These are phyloP conservation scores for Triplophysa yarkandensis DNA, from an alignment of 2,797 vertebrate species.

Conservation along the genomic window DNA sequence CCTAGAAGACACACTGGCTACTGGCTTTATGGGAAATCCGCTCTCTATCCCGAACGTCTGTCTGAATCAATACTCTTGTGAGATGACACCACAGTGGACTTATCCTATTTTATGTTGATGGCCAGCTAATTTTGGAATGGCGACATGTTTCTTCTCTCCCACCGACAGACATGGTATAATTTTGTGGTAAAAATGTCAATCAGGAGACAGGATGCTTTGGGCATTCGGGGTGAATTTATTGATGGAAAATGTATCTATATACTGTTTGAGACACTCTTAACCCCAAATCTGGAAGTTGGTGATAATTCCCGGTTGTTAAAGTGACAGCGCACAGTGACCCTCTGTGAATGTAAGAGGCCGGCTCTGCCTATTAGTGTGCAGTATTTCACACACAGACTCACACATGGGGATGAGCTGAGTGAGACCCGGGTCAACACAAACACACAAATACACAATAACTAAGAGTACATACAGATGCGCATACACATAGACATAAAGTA, in stretches of 20 bases:
- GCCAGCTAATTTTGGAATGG: constrained; percentile 91
- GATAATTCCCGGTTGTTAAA: constrained; percentile 95
- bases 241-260: constrained; percentile 91
- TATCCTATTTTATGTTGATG: constrained; percentile 90
- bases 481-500: constrained; percentile 33
- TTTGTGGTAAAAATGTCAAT: constrained; percentile 92
- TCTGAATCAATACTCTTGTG: constrained; percentile 88
- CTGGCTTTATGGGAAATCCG: constrained; percentile 87
- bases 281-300: constrained; percentile 87
- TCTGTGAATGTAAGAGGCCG: constrained; percentile 81
- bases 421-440: constrained; percentile 47
- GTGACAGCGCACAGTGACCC: constrained; percentile 87
- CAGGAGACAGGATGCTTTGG: constrained; percentile 72
- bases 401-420: constrained; percentile 42
- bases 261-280: constrained; percentile 84
- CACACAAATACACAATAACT: constrained; percentile 39
- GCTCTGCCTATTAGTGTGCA: constrained; percentile 82
- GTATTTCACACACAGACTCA: constrained; percentile 71
- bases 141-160: constrained; percentile 72
- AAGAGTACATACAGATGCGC: constrained; percentile 25
- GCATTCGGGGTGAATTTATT: constrained; percentile 86
- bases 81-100: constrained; percentile 87
- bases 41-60: constrained; percentile 83
- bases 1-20: constrained; percentile 76
- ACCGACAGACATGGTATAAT: constrained; percentile 87